Evolutionary conservation across 2,797 vertebrate genomes (phyloP).

Genomic region (Chelon auratus): DNA sequence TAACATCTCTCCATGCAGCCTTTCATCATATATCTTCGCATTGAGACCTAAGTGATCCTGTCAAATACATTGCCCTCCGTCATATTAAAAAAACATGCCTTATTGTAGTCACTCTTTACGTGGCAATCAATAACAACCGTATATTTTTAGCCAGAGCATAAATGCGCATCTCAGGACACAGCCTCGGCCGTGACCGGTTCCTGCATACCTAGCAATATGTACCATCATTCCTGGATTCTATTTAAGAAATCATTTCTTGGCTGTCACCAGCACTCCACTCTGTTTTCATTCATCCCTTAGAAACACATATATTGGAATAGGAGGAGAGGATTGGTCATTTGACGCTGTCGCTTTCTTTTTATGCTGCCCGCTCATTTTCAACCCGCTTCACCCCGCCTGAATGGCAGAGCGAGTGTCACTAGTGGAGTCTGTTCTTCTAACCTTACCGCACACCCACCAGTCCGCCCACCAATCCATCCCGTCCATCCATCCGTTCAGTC

Average conservation of each 20-base stretch:
- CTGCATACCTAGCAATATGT: conserved; percentile 14
- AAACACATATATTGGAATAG: conserved; percentile 63
- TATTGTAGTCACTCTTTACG: background rate
- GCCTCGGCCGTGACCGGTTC: conserved; percentile 22
- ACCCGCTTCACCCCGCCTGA: conserved; percentile 53
- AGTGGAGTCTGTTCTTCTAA: conserved; percentile 56
- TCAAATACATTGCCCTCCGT: conserved; percentile 1
- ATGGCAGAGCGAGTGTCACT: conserved; percentile 64
- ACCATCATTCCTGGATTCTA: conserved; percentile 55
- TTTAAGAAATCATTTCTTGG: conserved; percentile 80
- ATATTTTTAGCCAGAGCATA: conserved; percentile 23
- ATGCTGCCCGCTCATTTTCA: conserved; percentile 56
- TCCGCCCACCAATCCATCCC: conserved; percentile 67
- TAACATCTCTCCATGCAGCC: conserved; percentile 65
- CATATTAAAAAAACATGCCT: conserved; percentile 15
- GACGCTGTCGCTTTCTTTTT: conserved; percentile 77
- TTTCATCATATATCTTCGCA: conserved; percentile 50
- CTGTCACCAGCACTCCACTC: conserved; percentile 75
- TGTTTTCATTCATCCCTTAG: conserved; percentile 78
- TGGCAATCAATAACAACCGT: conserved; percentile 17
- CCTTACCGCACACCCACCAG: conserved; percentile 51
- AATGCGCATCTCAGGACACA: conserved; percentile 9
- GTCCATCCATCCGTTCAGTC: conserved; percentile 54
- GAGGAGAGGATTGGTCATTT: conserved; percentile 76
- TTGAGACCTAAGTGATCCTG: conserved; percentile 8